A percentile compares a stretch with the other conserved stretches of the same genome.
phyloP scores from a whole-genome alignment of 2,113 vertebrate species.

The Plectropomus leopardus region DNA sequence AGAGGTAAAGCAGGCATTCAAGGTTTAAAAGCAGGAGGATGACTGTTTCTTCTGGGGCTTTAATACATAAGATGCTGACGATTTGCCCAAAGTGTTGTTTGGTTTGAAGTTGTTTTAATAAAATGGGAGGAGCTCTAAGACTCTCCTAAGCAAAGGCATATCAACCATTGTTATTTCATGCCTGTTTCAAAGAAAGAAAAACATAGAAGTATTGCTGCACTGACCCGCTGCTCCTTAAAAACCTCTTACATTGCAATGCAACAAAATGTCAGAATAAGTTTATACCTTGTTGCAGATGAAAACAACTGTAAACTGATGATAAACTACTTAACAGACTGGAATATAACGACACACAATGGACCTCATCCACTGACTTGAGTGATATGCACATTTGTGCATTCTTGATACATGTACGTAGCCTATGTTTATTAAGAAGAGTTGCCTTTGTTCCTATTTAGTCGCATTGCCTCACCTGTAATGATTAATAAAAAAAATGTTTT shows the following conservation, averaged over 20 bases:
- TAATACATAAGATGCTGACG: conserved; percentile 10
- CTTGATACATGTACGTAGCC: background rate
- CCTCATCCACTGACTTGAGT: background rate
- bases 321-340: background rate
- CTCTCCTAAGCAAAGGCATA: background rate
- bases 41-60: background rate
- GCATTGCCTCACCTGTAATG: background rate
- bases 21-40: conserved; percentile 13
- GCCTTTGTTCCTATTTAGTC: background rate
- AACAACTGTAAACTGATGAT: background rate
- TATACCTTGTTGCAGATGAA: background rate
- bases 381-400: background rate
- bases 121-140: background rate
- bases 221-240: background rate
- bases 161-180: background rate
- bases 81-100: background rate
- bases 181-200: background rate
- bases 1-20: conserved; percentile 27
- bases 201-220: background rate
- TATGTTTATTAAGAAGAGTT: background rate
- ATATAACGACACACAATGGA: background rate
- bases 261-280: background rate
- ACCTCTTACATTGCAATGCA: conserved; percentile 5
- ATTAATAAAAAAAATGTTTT: background rate
- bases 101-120: conserved; percentile 30